Evolutionary conservation across 2,888 invertebrate genomes (phyloP), one percentile per base, ranked within the genome.

Genomic region (Tipula lateralis): DNA sequence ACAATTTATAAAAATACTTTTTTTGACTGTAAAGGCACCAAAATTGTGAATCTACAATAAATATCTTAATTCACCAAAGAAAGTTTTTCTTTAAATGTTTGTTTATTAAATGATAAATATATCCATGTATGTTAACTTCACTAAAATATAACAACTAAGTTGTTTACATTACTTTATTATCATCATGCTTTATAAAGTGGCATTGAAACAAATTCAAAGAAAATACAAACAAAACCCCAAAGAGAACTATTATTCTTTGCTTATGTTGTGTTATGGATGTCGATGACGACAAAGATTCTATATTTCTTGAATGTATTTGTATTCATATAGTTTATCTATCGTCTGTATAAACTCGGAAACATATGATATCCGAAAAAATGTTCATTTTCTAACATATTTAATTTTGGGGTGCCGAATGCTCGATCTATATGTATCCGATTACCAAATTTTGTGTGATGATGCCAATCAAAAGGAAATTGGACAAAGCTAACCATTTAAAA

Each of bases 161-260:
- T 2, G 66, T 24, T 66, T 66, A 24, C 66, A 9, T 66, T 66
- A 66, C 66, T 24, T 1, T 9, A 66, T 66, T 66, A 66, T 66
- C 66, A 66, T 66, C 66, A 66, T 66, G 9, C 66, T 24, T 66
- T 66, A 66, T 12, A 66, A 24, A 24, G 24, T 66, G 66, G 24
- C 66, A 66, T 66, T 66, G 66, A 66, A 66, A 66, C 19, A 66
- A 1, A 66, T 24, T 66, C 24, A 66, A 66, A 66, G 66, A 66
- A 66, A 66, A 66, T 66, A 66, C 66, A 66, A 66, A 66, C 24
- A 66, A 9, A 66, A n/a, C n/a, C 66, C 24, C 66, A 24, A 66
- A 66, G 66, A 66, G 66, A 66, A 66, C 9, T n/a, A 66, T 66
- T 66, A 66, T 66, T 66, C n/a, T 66, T 66, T 66, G 24, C 66